Evolutionary conservation across 2,888 invertebrate species (phyloP), one percentile per base, ranked within the genome.

Genomic region (Agonopterix arenella): DNA sequence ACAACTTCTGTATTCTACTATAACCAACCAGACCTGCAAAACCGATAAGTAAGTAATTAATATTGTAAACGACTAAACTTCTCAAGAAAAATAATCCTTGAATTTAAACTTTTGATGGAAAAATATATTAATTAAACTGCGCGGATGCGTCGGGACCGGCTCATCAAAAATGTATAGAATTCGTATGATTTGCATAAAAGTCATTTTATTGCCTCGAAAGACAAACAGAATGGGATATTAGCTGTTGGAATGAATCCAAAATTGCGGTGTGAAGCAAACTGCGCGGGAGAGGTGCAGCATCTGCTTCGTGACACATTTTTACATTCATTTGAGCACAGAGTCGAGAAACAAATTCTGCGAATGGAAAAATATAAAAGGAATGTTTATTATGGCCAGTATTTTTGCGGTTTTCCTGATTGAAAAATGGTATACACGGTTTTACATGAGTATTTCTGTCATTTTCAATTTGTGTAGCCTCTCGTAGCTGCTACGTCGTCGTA

Each of bases 131-230:
- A 88, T 88, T 86, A 88, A 86, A 78, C 74, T 68, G 60, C 60
- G 72, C 70, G 73, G 73, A 84, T 79, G 76, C 82, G 81, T 79
- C 74, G 69, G 61, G 68, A 71, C 67, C 58, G 69, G 73, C 88
- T 89, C 88, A 89, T 89, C 86, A 88, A 86, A 89, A 88, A 89
- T 89, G 88, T 89, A 89, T 89, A 84, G 88, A 89, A 89, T 88
- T 86, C 88, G 81, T 83, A 86, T 84, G 80, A 89, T 89, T 89
- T 86, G 84, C 88, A 89, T 89, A 89, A 88, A 89, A 88, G 84
- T 86, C 88, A 88, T 89, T 89, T 88, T 89, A 89, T 89, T 89
- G 86, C 81, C 73, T 80, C 84, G 81, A 76, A 89, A 89, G 88
- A 89, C 88, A 89, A 88, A 89, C 86, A 86, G 86, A 88, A 84